These are phyloP conservation scores for Diorhabda elongata DNA, from an alignment of 1,140 invertebrate genomes.

Conservation along the genomic window DNA sequence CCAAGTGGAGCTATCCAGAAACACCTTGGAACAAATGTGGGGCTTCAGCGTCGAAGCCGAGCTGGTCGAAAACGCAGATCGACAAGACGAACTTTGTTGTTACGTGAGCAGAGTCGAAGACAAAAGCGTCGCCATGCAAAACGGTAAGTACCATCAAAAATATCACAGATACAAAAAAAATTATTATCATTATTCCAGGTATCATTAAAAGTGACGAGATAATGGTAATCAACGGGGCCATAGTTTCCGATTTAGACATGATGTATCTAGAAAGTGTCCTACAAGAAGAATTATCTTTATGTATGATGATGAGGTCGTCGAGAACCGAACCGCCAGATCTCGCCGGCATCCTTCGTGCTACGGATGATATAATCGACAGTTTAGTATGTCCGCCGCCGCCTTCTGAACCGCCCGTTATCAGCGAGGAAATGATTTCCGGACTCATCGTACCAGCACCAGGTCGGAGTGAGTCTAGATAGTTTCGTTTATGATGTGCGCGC, in stretches of 20 bases:
- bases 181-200: constrained; percentile 55
- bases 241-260: constrained; percentile 97
- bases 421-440: constrained; percentile 92
- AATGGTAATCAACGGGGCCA: constrained; percentile 96
- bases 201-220: constrained; percentile 97
- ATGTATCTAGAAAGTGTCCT: constrained; percentile 96
- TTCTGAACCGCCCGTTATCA: constrained; percentile 84
- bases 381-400: constrained; percentile 94
- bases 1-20: constrained; percentile 88
- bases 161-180: not conserved
- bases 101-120: constrained; percentile 94
- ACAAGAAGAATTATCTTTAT: constrained; percentile 91
- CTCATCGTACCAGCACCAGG: constrained; percentile 93
- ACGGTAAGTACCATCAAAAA: constrained; percentile 63
- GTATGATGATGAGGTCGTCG: constrained; percentile 97
- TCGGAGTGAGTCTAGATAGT: constrained; percentile 21
- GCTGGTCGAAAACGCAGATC: constrained; percentile 90
- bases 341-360: constrained; percentile 73
- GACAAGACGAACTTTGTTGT: constrained; percentile 94
- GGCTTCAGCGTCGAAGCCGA: constrained; percentile 97
- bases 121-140: constrained; percentile 90
- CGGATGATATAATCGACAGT: constrained; percentile 92
- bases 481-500: not conserved
- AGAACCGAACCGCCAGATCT: constrained; percentile 88
- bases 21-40: constrained; percentile 91